These are phyloP conservation scores for Nyctereutes procyonoides DNA, from an alignment of 2,113 vertebrate species.

Conservation along the genomic window DNA sequence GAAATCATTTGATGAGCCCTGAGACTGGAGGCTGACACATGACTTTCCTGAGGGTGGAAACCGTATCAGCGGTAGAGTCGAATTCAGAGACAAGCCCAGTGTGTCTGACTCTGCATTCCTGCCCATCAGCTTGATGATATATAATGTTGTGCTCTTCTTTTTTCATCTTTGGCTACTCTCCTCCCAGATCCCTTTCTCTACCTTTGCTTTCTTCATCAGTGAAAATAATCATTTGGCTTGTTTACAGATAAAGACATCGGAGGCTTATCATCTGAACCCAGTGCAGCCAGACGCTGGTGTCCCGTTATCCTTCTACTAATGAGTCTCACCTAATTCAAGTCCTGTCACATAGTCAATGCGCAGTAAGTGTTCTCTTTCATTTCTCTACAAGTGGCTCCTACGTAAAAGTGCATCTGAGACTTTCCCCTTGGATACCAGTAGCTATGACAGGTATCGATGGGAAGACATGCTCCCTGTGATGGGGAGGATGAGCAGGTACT, in stretches of 20 bases:
- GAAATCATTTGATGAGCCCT: not conserved
- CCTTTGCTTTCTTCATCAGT: not conserved
- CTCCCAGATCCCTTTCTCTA: not conserved
- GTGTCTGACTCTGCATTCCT: not conserved
- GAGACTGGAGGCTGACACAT: not conserved
- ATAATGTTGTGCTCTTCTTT: not conserved
- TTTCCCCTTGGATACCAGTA: not conserved
- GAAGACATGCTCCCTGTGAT: not conserved
- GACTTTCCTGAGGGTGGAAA: not conserved
- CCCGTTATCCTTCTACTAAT: not conserved
- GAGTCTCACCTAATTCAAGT: not conserved
- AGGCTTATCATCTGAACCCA: not conserved
- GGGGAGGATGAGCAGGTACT: not conserved
- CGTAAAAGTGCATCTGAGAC: not conserved
- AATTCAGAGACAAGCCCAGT: not conserved
- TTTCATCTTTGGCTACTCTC: not conserved
- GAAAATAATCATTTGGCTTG: not conserved
- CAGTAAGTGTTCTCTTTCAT: not conserved
- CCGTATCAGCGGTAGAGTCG: not conserved
- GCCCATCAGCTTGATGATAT: not conserved
- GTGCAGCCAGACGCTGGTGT: accelerated
- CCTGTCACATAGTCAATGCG: not conserved
- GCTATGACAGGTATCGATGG: not conserved
- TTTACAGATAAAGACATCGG: not conserved
- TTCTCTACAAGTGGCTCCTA: not conserved